Conservation (phyloP, 1,140 invertebrate species). For the Drosophila tristis region DNA sequence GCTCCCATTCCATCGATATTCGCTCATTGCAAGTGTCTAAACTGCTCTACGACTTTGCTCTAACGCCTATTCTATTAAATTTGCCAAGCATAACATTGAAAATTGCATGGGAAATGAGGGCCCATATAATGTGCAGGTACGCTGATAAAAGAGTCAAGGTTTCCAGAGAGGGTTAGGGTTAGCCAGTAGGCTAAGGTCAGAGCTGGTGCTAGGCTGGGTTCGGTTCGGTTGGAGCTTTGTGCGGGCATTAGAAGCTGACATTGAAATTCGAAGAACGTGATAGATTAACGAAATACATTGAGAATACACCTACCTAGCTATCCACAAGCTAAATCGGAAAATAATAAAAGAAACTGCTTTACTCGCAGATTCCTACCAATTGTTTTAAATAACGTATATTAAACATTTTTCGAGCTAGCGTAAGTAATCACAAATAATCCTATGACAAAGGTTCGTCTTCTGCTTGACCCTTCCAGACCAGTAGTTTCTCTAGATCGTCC, state of each 20-base stretch:
- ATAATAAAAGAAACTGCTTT: too few relatives aligned
- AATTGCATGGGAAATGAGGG: slow-evolving; percentile 29
- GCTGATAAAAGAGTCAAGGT: slow-evolving; percentile 63
- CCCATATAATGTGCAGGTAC: slow-evolving; percentile 21
- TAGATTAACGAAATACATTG: not conserved
- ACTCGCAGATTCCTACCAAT: too few relatives aligned
- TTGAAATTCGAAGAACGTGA: slow-evolving; percentile 20
- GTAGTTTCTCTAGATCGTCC: slow-evolving; percentile 36
- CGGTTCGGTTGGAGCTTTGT: not conserved
- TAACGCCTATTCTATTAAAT: slow-evolving; percentile 63
- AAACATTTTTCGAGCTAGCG: not conserved
- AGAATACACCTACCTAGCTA: not conserved
- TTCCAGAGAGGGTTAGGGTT: slow-evolving; percentile 2
- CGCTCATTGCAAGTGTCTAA: slow-evolving; percentile 51
- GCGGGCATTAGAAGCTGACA: slow-evolving; percentile 31
- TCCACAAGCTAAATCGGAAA: too few relatives aligned
- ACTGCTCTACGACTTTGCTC: slow-evolving; percentile 31
- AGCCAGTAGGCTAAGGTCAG: slow-evolving; percentile 55
- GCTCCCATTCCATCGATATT: slow-evolving; percentile 24
- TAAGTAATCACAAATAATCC: too few relatives aligned
- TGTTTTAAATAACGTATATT: not conserved
- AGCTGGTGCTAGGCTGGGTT: slow-evolving; percentile 27
- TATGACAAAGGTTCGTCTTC: slow-evolving; percentile 45
- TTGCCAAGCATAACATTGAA: slow-evolving; percentile 29
- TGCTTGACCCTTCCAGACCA: slow-evolving; percentile 23